Evolutionary conservation across 2,888 invertebrate genomes (phyloP), one percentile per base, ranked within the genome.

Genomic region (Cephus spinipes): DNA sequence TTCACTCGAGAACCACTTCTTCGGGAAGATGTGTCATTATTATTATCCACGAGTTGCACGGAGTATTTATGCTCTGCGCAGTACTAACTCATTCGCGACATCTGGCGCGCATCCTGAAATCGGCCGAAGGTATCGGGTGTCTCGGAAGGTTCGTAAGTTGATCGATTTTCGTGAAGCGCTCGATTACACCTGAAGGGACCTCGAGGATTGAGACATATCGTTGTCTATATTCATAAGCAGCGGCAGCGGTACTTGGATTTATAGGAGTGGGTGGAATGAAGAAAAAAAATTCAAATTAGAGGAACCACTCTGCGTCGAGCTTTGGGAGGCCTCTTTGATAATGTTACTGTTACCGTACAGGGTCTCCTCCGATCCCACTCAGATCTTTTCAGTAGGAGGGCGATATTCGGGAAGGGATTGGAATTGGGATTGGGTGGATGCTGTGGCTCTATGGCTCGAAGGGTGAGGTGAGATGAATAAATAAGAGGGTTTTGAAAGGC

Each of bases 401-500:
- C 40, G 69, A 75, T 76, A 33, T 33, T 73, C 23, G 73, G 78
- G 74, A 79, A 78, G 77, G 73, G 76, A 35, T 73, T 75, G 79
- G 80, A 79, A 79, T 80, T 40, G 40, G 40, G 80, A 79, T 79
- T 75, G 76, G 79, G 77, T 74, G n/a, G 75, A 77, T 73, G 30
- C 76, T 69, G 75, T 79, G 80, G 75, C 73, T 76, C 74, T 36
- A 78, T 71, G 68, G 76, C 76, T 76, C 79, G 33, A 12, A 83
- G 80, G 83, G 82, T 84, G 87, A 89, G 89, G 90, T 88, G 90
- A 90, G 89, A 90, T 90, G 90, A 90, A 90, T 90, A 90, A 90
- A 90, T 90, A 90, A 90, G 89, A 90, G 89, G 89, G 87, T 88
- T 89, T 87, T 90, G 89, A 89, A 88, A 89, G 89, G 87, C 85